Conservation (phyloP, 2,888 invertebrate genomes). For the Acanthosoma haemorrhoidale region DNA sequence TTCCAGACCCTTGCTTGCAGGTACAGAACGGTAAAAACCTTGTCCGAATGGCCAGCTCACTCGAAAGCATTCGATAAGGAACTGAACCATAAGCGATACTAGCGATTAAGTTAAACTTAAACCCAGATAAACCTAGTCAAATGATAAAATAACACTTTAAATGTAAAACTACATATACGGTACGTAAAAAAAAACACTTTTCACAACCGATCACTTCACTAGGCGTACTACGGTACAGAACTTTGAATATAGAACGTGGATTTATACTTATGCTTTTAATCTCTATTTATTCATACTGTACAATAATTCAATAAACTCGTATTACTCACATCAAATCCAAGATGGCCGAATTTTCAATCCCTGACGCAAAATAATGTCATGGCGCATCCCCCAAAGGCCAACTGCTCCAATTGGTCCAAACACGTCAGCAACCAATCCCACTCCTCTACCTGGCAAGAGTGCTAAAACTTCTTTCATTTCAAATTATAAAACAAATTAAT, state of each 20-base stretch:
- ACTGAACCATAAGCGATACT: neutral
- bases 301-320: constrained; percentile 33
- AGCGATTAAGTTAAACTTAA: neutral
- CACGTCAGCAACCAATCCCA: constrained; percentile 26
- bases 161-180: neutral
- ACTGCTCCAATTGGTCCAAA: constrained; percentile 24
- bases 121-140: neutral
- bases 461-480: constrained; percentile 22
- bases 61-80: constrained; percentile 7
- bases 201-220: constrained; percentile 7
- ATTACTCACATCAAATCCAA: constrained; percentile 41
- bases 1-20: constrained; percentile 21
- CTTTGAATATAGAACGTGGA: neutral
- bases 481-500: neutral
- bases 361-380: constrained; percentile 43
- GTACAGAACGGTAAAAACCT: constrained; percentile 16
- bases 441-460: constrained; percentile 19
- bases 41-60: neutral
- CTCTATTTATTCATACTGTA: constrained; percentile 14
- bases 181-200: neutral
- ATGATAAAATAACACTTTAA: neutral
- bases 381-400: constrained; percentile 43
- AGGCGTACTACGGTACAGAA: neutral
- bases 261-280: neutral
- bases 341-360: constrained; percentile 44